Base-by-base conservation (phyloP, 2,888 invertebrate genomes). In the Arctia plantaginis region DNA sequence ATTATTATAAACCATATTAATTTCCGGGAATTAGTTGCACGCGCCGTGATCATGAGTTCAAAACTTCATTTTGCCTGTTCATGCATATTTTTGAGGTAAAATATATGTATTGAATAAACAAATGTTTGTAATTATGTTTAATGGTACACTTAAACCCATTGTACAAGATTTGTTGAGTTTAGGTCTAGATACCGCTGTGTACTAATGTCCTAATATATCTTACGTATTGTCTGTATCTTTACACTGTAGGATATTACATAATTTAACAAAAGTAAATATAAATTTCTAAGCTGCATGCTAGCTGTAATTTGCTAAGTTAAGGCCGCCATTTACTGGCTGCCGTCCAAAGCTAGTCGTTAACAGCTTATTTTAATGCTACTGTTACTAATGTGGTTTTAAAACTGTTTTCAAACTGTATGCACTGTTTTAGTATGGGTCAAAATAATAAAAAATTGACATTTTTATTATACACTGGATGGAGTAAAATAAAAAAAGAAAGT, bases 371-470 rank as follows among this genome's bases (percentile, higher is more conserved):
- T 75, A 78, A 79, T 71, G 77, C 62, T 68, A n/a, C 44, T 44
- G 72, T n/a, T 72, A 39, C 83, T 83, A 84, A 84, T 84, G 84
- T 51, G 27, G 72, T 82, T 75, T 66, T 80, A 47, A 78, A 77
- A 72, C 39, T 71, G 79, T 79, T 82, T 79, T 65, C 68, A 75
- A 66, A 66, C 35, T 69, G 15, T 35, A 1, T 39, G 4, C 55
- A 55, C 33, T 51, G 2, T 1, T 68, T 23, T n/a, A 8, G 4
- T 35, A n/a, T 13, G 4, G 15, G 4, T 27, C 27, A 13, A 59
- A 27, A 15, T 27, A n/a, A 27, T 55, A 23, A 55, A 55, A 55
- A 55, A 3, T 55, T 2, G 0, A 55, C n/a, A 10, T 3, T 44
- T 44, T 12, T 0, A 13, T 13, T 44, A 13, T 15, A 13, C 3